These are phyloP conservation scores for Nemotelus pantherinus DNA, from an alignment of 2,888 invertebrate species.

Conservation along the genomic window DNA sequence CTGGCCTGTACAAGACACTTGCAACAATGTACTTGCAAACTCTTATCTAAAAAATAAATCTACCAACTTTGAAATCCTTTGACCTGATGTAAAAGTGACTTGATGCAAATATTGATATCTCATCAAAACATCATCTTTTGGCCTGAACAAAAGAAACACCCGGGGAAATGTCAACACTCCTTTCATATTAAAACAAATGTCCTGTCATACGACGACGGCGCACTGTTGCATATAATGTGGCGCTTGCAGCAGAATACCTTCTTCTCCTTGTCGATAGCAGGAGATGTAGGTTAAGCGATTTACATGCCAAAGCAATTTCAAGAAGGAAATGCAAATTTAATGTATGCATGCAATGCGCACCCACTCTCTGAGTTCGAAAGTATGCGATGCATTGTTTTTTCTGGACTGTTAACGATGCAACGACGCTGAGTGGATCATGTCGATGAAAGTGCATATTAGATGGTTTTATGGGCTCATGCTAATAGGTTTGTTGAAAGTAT, in stretches of 20 bases:
- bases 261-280: neutral
- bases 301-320: slow-evolving; percentile 48
- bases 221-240: neutral
- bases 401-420: too few species aligned
- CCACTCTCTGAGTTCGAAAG: too few species aligned
- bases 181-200: neutral
- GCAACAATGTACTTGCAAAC: too few species aligned
- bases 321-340: slow-evolving; percentile 47
- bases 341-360: neutral
- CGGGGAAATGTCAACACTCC: slow-evolving; percentile 8
- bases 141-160: neutral
- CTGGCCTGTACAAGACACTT: too few species aligned
- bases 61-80: neutral
- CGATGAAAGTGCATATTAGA: too few species aligned
- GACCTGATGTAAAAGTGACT: neutral
- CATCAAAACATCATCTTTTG: neutral
- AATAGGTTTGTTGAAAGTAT: too few species aligned
- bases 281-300: slow-evolving; percentile 46
- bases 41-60: too few species aligned
- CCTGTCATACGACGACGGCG: neutral
- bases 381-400: too few species aligned
- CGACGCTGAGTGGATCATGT: too few species aligned
- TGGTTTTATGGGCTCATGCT: too few species aligned
- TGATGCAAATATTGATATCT: slow-evolving; percentile 1
- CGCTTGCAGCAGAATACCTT: neutral